Evolutionary conservation across 2,888 invertebrate genomes (phyloP), one percentile per base, ranked within the genome.

Genomic region (Leptinotarsa tumamoca): DNA sequence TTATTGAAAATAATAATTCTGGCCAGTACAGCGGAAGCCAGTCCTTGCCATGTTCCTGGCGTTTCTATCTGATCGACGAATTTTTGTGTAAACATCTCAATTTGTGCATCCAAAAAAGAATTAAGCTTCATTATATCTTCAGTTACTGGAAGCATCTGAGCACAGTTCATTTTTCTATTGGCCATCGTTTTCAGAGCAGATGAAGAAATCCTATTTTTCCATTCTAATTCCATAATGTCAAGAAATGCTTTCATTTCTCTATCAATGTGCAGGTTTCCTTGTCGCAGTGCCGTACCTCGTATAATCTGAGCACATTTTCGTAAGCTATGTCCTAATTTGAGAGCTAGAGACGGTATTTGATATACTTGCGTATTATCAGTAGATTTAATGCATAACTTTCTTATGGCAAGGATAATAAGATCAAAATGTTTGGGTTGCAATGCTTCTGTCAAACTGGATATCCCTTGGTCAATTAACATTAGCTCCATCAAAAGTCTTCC

Each of bases 1-100:
- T 74, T 74, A 27, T 74, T 74, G 61, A 74, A 74, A n/a, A 74
- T 51, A n/a, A 74, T 63, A 52, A 74, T 74, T 71, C 63, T 56
- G 10, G 51, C 43, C 52, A 74, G 18, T 21, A 18, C 51, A 21
- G 61, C 33, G 4, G 61, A 27, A 5, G 73, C 69, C 27, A 73
- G 49, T 23, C 66, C n/a, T 4, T 18, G 50, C 73, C 69, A 73
- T 7, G 33, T 61, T 14, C 27, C 27, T 27, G 27, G 27, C 27
- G 27, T 43, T 23, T 3, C 2, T 27, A 27, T 14, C 14, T 13
- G 14, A 23, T 27, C 33, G 13, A n/a, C 10, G 13, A 56, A 10
- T 4, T 7, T 23, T 17, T 23, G 14, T 51, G 18, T 50, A 52
- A 52, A 21, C 27, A 5, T 54, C 50, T 27, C 50, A n/a, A 68